Evolutionary conservation across 1,140 invertebrate species (phyloP), one percentile per base, ranked within the genome.

Genomic region (Ostrea denselamellosa): DNA sequence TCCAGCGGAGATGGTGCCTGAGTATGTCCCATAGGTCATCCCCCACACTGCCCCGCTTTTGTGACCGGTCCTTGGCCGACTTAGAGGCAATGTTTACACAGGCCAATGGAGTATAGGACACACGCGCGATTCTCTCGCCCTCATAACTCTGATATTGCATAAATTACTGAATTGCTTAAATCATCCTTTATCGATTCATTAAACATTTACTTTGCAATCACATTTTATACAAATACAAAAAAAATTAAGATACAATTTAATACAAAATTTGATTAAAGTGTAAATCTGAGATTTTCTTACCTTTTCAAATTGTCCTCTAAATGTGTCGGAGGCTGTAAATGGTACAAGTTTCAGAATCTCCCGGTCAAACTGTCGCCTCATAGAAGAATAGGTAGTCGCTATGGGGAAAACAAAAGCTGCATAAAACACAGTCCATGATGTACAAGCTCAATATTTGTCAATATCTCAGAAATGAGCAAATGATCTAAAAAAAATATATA

Each of bases 231-330:
- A 5, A 58, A n/a, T n/a, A n/a, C n/a, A 44, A 44, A 44, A 44
- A 56, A 56, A 56, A 17, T 56, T 56, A 17, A 56, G 2, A 4
- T 3, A 0, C 9, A 56, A 17, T 56, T 44, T 44, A 44, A 44
- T 56, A 56, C 14, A 56, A 56, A 9, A 0, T 9, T 56, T 56
- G 54, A 8, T 56, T 2, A 56, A 56, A 56, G 54, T 56, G 8
- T 3, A 9, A 56, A 56, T 9, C 14, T 62, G 17, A n/a, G 56
- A 19, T 19, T 14, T n/a, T 22, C 56, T 85, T 87, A 94, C 93
- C 90, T 92, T 93, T 85, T 93, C 93, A 91, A 92, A 91, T 87
- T 93, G 92, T 68, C 93, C 93, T 53, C 93, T 90, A 34, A 93
- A 92, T 2, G 93, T 91, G 25, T 93, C 91, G 10, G 87, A 85